Base-by-base conservation (phyloP, 2,113 vertebrate species). In the Festucalex cinctus region DNA sequence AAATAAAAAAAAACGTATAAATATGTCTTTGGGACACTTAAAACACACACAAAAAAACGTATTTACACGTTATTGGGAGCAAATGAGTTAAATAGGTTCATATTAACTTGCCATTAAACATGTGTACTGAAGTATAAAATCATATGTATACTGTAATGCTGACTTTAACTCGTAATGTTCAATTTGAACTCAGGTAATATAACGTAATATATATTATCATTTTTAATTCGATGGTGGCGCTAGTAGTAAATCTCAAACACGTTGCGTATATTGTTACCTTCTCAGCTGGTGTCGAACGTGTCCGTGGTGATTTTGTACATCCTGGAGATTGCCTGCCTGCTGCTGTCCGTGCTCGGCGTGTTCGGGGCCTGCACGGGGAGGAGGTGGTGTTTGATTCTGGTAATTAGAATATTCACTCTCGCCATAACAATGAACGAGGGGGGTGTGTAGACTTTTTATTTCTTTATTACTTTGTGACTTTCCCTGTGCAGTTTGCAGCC, bases 341-440 rank as follows among this genome's bases (percentile, higher is more conserved):
- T 89, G 79, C 85, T 89, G 8, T 89, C 88, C 0, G 74, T 87
- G 79, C 77, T 89, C 13, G 88, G 88, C 0, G 76, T 89, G 32
- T 72, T 87, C 5, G 88, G 86, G 63, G 88, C 88, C 68, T 86
- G 69, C 24, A 75, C 66, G 76, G 88, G 83, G 65, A 89, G 88
- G 68, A 86, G 86, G 80, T 89, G 88, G 86, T 89, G 88, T 66
- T 71, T 89, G 66, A 89, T 89, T 76, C 74, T 89, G 88, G 88
- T 89, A 84, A 83, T 66, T 63, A 19, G 28, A 26, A 36, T 37
- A 32, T 41, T 36, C 35, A 5, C 36, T 19, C 3, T 37, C 12
- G 28, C 0, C 3, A 1, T 32, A 4, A 12, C 7, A 41, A 26
- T 28, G 9, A 5, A 16, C 22, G 14, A 56, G 16, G 6, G 53